phyloP scores from a whole-genome alignment of 2,797 vertebrate genomes.

The Tachyglossus aculeatus region DNA sequence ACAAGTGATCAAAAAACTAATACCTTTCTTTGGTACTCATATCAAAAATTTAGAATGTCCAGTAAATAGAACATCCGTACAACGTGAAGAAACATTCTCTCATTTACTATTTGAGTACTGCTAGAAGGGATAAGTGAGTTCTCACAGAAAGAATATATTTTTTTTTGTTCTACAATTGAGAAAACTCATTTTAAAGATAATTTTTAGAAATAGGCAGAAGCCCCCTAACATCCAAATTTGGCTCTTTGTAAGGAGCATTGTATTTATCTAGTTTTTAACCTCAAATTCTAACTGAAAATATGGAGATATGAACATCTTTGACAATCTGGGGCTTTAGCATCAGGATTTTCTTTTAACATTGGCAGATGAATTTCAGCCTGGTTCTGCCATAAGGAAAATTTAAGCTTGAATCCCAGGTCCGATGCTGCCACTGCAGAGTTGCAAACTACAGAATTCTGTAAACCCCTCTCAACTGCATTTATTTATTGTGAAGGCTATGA shows the following conservation, averaged over 20 bases:
- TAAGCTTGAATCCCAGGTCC: conserved; percentile 24
- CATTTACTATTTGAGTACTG: no score
- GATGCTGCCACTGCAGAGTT: conserved; percentile 13
- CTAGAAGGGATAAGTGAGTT: no score
- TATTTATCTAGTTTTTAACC: not conserved
- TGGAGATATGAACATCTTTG: conserved; percentile 1
- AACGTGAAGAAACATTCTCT: no score
- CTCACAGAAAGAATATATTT: no score
- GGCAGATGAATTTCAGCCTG: conserved; percentile 17
- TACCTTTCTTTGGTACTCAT: no score
- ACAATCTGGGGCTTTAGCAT: not conserved
- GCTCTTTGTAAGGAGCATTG: not conserved
- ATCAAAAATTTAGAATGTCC: no score
- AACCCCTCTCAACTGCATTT: conserved; percentile 21
- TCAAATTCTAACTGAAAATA: not conserved
- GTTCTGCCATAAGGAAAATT: conserved; percentile 21
- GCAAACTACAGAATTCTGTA: conserved; percentile 25
- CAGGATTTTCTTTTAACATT: not conserved
- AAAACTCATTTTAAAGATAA: not conserved
- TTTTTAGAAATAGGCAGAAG: not conserved
- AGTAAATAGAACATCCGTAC: no score
- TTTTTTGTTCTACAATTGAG: no score
- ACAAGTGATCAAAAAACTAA: no score
- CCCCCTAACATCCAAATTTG: conserved; percentile 6
- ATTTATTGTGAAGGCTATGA: conserved; percentile 19